phyloP scores from a whole-genome alignment of 92 coral and sea anemone species.

The Epizoanthus fatuus region DNA sequence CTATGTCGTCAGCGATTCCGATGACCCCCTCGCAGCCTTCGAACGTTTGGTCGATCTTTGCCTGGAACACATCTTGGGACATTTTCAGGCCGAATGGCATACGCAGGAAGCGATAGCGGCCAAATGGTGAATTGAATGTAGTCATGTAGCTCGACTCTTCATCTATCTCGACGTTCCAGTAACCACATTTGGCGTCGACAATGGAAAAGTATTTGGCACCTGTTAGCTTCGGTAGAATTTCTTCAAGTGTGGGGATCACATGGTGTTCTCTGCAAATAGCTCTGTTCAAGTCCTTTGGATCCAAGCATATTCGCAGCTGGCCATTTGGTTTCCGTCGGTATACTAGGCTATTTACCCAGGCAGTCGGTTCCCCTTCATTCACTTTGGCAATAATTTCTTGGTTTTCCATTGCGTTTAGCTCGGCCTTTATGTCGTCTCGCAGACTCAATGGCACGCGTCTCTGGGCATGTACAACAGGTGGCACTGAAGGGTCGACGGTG shows the following conservation, averaged over 20 bases:
- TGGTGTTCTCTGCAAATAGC: slow-evolving; percentile 72
- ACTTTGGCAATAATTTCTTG: slow-evolving; percentile 42
- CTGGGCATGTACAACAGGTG: slow-evolving; percentile 66
- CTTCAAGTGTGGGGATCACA: slow-evolving; percentile 54
- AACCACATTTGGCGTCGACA: slow-evolving; percentile 39
- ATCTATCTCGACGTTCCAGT: slow-evolving; percentile 16
- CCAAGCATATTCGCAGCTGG: slow-evolving; percentile 45
- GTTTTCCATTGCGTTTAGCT: slow-evolving; percentile 38
- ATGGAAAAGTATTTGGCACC: slow-evolving; percentile 59
- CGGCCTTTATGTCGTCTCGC: slow-evolving; percentile 46
- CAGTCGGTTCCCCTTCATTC: slow-evolving; percentile 62
- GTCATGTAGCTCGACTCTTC: too few species aligned
- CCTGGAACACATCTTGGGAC: slow-evolving; percentile 52
- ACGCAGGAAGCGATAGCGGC: slow-evolving; percentile 26
- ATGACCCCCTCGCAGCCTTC: slow-evolving; percentile 48
- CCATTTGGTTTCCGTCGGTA: slow-evolving; percentile 65
- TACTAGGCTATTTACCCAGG: slow-evolving; percentile 62
- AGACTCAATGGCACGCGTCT: slow-evolving; percentile 66
- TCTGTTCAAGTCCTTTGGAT: slow-evolving; percentile 61
- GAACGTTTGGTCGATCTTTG: slow-evolving; percentile 49
- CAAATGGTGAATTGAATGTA: background rate
- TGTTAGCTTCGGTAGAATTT: slow-evolving; percentile 39
- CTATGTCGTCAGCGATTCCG: slow-evolving; percentile 76
- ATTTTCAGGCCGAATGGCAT: slow-evolving; percentile 54
- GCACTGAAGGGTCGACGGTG: slow-evolving; percentile 44